Evolutionary conservation across 2,113 vertebrate genomes (phyloP), one percentile per base, ranked within the genome.

Genomic region (Pyxicephalus adspersus): DNA sequence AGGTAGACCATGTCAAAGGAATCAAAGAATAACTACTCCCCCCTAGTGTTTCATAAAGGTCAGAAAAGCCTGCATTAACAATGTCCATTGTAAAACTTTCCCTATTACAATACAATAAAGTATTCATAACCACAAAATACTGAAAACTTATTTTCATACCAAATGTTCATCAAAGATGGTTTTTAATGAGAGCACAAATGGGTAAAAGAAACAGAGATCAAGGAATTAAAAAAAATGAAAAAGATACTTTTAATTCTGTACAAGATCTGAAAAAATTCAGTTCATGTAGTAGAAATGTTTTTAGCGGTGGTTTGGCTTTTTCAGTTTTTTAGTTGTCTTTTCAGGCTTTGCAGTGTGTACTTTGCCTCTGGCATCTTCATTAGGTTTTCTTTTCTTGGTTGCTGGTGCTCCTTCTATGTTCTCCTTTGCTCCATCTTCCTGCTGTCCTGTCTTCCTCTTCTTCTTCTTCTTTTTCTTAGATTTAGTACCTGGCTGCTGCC

Each of bases 341-440:
- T 84, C 90, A 71, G 72, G 34, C 1, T 76, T 61, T 26, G 75
- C 72, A 15, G 64, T 3, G 2, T 19, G 64, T 45, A 67, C 73
- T 64, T 74, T 80, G 64, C 17, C 64, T 31, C 60, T 20, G 1
- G 0, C 71, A 0, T 23, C 34, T 0, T 4, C 22, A 16, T 23
- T 50, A 22, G 1, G 17, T 16, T 86, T 86, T 23, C 8, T 1
- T 83, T 89, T 91, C 81, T 91, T 92, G 29, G 84, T 78, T 76
- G 73, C 38, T 70, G 85, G 65, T n/a, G 63, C 83, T 15, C 78
- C 61, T 0, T 61, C 55, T 25, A 76, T 76, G 9, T 1, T 70
- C 0, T 18, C 18, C 51, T 16, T 26, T 51, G 20, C 68, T 23
- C 52, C 31, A 17, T 84, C 67, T 55, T 57, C 58, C 17, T 25